Percentiles rank a stretch among this genome's conserved stretches.
Conservation (phyloP, 2,888 invertebrate species). For the Ennomos erosarius region DNA sequence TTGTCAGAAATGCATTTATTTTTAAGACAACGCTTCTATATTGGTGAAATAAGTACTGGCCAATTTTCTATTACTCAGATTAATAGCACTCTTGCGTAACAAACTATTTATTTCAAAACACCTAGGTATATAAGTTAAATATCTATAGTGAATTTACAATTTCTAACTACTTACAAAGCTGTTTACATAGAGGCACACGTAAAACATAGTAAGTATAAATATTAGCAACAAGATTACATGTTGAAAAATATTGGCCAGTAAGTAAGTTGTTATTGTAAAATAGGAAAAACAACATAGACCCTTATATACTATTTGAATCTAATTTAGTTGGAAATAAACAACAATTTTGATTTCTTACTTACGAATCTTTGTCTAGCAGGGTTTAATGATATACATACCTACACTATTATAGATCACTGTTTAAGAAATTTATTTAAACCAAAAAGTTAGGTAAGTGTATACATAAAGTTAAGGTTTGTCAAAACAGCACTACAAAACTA, state of each 20-base stretch:
- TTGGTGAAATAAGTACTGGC: constrained; percentile 46
- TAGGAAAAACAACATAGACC: constrained; percentile 58
- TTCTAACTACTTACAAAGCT: constrained; percentile 72
- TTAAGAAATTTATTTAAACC: constrained; percentile 18
- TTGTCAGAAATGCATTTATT: constrained; percentile 28
- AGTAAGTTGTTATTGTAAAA: constrained; percentile 50
- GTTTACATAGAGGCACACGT: constrained; percentile 68
- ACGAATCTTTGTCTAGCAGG: constrained; percentile 66
- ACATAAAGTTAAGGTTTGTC: constrained; percentile 22
- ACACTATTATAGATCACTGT: too few relatives aligned
- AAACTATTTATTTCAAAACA: constrained; percentile 56
- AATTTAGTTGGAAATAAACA: constrained; percentile 60
- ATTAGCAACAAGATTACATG: constrained; percentile 53
- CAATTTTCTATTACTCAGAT: constrained; percentile 45
- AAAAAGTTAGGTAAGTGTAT: constrained; percentile 16
- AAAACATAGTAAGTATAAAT: constrained; percentile 52
- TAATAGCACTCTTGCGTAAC: constrained; percentile 43
- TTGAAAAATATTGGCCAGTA: constrained; percentile 60
- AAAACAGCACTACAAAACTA: constrained; percentile 32
- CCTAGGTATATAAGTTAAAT: constrained; percentile 49
- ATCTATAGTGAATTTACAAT: constrained; percentile 64
- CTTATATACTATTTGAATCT: constrained; percentile 50
- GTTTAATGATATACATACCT: constrained; percentile 55
- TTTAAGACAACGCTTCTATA: constrained; percentile 22
- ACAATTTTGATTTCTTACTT: constrained; percentile 59